Conservation (phyloP, 2,113 vertebrate species). For the Picathartes gymnocephalus region DNA sequence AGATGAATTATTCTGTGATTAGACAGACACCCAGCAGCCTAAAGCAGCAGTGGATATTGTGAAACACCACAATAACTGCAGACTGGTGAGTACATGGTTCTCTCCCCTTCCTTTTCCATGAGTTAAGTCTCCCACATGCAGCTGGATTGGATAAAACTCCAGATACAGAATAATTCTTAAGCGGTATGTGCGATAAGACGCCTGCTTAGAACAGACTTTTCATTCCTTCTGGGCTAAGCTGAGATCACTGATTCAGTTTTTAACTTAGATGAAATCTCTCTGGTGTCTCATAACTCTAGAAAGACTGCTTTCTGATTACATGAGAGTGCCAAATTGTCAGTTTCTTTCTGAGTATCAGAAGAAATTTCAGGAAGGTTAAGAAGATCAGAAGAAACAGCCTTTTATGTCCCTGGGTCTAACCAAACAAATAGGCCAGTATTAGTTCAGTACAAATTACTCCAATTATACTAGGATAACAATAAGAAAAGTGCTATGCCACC, state of each 20-base stretch:
- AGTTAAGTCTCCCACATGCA: neutral
- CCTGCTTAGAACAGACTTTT: neutral
- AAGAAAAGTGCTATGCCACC: neutral
- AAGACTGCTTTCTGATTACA: neutral
- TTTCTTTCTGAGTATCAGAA: neutral
- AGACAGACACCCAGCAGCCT: neutral
- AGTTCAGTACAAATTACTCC: neutral
- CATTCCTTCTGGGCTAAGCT: neutral
- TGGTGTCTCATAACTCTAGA: neutral
- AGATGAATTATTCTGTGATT: neutral
- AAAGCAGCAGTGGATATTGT: neutral
- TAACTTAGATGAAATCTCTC: neutral
- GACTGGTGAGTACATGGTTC: neutral
- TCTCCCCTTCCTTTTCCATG: neutral
- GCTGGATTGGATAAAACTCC: neutral
- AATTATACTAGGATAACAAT: neutral
- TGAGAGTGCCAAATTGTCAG: neutral
- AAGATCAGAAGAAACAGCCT: neutral
- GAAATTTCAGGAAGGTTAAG: neutral
- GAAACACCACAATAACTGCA: neutral
- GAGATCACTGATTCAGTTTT: neutral
- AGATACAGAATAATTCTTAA: neutral
- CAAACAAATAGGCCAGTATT: neutral
- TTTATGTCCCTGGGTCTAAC: neutral
- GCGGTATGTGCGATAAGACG: rapidly evolving